Evolutionary conservation across 92 coral and sea anemone genomes (phyloP), one percentile per base, ranked within the genome.

Genomic region (Bergia sp.): DNA sequence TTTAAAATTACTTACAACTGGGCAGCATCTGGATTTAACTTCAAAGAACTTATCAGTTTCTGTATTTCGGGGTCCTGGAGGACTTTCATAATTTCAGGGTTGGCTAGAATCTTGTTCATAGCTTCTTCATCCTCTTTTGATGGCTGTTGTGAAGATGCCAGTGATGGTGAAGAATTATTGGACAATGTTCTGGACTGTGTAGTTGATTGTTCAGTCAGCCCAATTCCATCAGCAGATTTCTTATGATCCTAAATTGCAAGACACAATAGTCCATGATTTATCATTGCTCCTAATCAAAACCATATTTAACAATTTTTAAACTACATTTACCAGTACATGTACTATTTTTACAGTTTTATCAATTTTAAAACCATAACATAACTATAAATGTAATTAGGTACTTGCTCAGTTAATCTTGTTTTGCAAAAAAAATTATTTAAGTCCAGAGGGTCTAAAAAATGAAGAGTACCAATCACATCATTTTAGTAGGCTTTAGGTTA

Each of bases 1-100:
- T 39, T 69, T 15, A 5, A 39, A 75, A 77, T 64, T 4, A 88
- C 95, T 85, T 79, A 93, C 95, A 85, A 37, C n/a, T 93, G 95
- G 21, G 96, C 98, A 18, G 93, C 96, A 18, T 90, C 89, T 15
- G 98, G 94, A 41, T 93, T 94, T 41, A 89, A 76, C 76, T 86
- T 95, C 89, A 95, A 89, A 61, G 83, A 75, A 38, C 79, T 87
- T 43, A 95, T 83, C 79, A 95, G 88, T 65, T 91, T 89, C 85
- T 94, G 96, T 90, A 95, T 87, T 82, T 94, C 88, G 42, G 91
- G 90, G 86, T 95, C 98, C 87, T 92, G 89, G 20, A 95, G 91
- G 21, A 81, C 93, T 65, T 86, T 79, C 89, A 86, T 86, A 6
- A 90, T 93, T 88, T 94, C 96, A 53, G 95, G 94, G 53, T 91